Base-by-base conservation (phyloP, 1,140 invertebrate genomes). In the Brachionus rubens region DNA sequence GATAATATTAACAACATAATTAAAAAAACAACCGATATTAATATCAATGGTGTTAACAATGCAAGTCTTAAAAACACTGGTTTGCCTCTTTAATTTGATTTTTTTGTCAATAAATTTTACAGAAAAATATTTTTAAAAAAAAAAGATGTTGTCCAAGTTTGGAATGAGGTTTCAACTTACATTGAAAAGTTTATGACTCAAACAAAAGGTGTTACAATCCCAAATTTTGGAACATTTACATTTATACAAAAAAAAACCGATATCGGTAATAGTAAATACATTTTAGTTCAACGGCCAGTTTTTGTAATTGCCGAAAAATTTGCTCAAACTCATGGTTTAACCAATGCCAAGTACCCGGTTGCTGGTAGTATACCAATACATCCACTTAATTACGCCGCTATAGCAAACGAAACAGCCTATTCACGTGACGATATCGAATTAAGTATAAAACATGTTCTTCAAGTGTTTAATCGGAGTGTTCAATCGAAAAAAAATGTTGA, bases 261-360 rank as follows among this genome's bases (percentile, higher is more conserved):
- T 77, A 79, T 84, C 14, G 83, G 83, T 6, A 82, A 84, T 68
- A 84, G 82, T 68, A 84, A 82, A 75, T 84, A 81, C 79, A 76
- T 84, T 36, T 75, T 83, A 24, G 80, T 83, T 28, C 82, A 84
- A 76, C 70, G 84, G 70, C 84, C 84, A 33, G 80, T 85, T 36
- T 85, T 85, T 78, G 79, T 81, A 30, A 77, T 85, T 28, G 82
- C 82, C 21, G 84, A 85, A 65, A 83, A 82, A 62, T 81, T 85
- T 79, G 81, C 81, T 54, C 80, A 83, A 78, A 81, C 79, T 40
- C 84, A 83, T 77, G 80, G 78, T 16, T 77, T 85, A 16, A 80
- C 82, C 56, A 80, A 80, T 70, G 79, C 80, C 9, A 84, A 83
- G 77, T 79, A 81, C 75, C 80, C 82, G 78, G 80, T 82, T 5